Base-by-base conservation (phyloP, 2,113 vertebrate species). In the Centropus bengalensis region DNA sequence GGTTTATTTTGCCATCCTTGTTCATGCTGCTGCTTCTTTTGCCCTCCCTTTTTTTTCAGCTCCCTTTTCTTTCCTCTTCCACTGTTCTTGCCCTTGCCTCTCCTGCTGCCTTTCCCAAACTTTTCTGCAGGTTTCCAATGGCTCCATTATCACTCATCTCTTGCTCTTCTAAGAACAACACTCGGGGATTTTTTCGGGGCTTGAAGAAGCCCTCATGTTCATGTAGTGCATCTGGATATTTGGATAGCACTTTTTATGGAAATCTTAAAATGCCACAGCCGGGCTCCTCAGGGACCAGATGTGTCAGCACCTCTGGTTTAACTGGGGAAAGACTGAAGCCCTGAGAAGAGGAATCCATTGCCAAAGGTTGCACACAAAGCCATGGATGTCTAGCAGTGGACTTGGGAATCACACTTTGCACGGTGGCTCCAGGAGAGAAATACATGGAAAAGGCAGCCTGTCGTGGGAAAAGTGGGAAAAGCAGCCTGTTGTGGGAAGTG, bases 11-110 rank as follows among this genome's bases (percentile, higher is more conserved):
- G 51, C 86, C 0, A 0, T 84, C 93, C 89, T 94, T 96, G 58
- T 76, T 95, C 38, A 79, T 17, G 28, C 70, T 18, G 7, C 81
- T 87, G 1, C 56, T 91, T 92, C 82, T 91, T 80, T 94, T 89
- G 69, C 75, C 63, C 67, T 87, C 81, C 63, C 22, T 60, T 81
- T 86, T 81, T 86, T 79, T 63, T 54, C 81, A 47, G 15, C 59
- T 64, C 77, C 5, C 54, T 94, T 73, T 51, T 93, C 93, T 84
- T 93, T 87, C 75, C 74, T 76, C 49, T 70, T 74, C 78, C 55
- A 45, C 58, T 18, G 5, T 68, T 67, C 83, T 79, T 79, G 78
- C 84, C 89, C 67, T 23, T 73, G 23, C n/a, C 52, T 82, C 58
- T 77, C 75, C 9, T 1, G 21, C 36, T 83, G 55, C 67, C 75